Evolutionary conservation across 2,113 vertebrate species (phyloP).

Genomic region (Tamias sibiricus): DNA sequence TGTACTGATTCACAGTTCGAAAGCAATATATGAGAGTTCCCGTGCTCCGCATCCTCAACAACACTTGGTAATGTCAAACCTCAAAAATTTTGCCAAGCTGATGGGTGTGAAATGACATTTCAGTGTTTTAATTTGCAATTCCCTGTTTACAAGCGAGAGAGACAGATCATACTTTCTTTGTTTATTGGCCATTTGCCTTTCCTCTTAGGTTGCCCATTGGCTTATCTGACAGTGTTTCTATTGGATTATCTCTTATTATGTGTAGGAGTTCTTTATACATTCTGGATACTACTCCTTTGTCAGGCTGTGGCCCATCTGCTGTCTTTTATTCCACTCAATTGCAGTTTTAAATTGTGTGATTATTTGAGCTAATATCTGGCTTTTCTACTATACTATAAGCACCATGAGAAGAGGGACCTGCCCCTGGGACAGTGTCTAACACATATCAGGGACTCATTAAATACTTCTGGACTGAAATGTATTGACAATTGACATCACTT

Average conservation of each 20-base stretch:
- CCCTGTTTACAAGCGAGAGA: conserved; percentile 67
- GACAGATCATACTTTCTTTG: neutral
- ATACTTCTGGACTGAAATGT: neutral
- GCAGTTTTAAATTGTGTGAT: neutral
- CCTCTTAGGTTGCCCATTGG: neutral
- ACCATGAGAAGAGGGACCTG: neutral
- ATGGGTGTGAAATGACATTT: conserved; percentile 51
- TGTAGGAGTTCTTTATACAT: conserved; percentile 74
- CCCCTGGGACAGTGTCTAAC: neutral
- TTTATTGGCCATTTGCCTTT: conserved; percentile 61
- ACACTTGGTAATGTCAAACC: conserved; percentile 47
- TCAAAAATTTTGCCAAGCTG: conserved; percentile 42
- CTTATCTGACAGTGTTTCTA: conserved; percentile 2
- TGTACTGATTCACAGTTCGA: neutral
- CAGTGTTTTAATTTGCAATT: conserved; percentile 62
- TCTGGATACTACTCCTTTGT: conserved; percentile 63
- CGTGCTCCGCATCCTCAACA: neutral
- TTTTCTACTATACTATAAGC: conserved; percentile 35
- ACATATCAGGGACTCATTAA: neutral
- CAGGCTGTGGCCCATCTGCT: conserved; percentile 36
- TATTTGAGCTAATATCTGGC: conserved; percentile 22
- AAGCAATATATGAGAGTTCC: neutral
- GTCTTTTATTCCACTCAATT: conserved; percentile 6
- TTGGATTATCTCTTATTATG: conserved; percentile 47
- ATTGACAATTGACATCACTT: neutral